These are phyloP conservation scores for Morus bassanus DNA, from an alignment of 2,797 vertebrate species.

Conservation along the genomic window DNA sequence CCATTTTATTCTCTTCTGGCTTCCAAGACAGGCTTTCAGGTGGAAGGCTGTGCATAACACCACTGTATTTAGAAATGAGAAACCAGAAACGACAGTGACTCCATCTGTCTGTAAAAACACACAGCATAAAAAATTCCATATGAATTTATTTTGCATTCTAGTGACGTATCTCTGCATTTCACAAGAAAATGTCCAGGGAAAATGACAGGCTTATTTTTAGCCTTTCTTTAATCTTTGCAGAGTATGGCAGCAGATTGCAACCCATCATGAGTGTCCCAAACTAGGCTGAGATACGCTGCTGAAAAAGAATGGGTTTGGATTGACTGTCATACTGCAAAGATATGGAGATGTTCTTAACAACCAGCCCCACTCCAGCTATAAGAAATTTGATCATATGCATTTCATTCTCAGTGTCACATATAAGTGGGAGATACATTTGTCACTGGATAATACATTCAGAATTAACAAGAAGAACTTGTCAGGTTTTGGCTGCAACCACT, in stretches of 20 bases:
- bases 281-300: slow-evolving; percentile 54
- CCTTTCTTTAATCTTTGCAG: slow-evolving; percentile 59
- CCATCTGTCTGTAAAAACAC: slow-evolving; percentile 63
- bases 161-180: slow-evolving; percentile 58
- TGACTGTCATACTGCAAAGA: slow-evolving; percentile 55
- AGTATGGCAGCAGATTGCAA: slow-evolving; percentile 61
- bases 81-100: slow-evolving; percentile 21
- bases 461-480: slow-evolving; percentile 77
- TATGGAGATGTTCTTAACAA: slow-evolving; percentile 69
- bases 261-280: slow-evolving; percentile 58
- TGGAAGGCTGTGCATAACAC: slow-evolving; percentile 38
- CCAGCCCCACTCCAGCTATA: slow-evolving; percentile 63
- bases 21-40: slow-evolving; percentile 50
- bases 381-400: slow-evolving; percentile 79
- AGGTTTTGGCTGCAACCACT: slow-evolving; percentile 69
- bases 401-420: slow-evolving; percentile 76
- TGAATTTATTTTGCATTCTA: slow-evolving; percentile 63
- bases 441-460: slow-evolving; percentile 78
- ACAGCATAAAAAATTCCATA: slow-evolving; percentile 41
- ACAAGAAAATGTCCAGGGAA: slow-evolving; percentile 61
- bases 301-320: slow-evolving; percentile 60
- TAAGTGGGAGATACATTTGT: slow-evolving; percentile 80
- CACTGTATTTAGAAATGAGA: slow-evolving; percentile 52
- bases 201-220: slow-evolving; percentile 71
- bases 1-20: background rate